Evolutionary conservation across 1,140 invertebrate species (phyloP), one percentile per base, ranked within the genome.

Genomic region (Hydropsyche tenuis): DNA sequence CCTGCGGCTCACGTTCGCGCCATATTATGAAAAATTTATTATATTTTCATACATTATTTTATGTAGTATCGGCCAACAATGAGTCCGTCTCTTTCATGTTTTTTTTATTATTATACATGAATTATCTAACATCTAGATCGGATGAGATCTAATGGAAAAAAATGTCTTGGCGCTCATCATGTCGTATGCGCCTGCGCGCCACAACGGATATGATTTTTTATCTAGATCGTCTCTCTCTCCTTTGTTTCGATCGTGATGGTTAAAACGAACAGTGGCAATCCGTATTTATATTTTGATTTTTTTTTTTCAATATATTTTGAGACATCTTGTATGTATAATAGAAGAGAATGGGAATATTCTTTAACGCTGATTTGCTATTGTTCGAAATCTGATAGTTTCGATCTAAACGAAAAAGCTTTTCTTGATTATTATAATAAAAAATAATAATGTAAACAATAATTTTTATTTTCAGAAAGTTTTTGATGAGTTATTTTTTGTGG

Each of bases 141-240:
- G 11, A 9, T 9, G 6, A 30, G 68, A 70, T 70, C 68, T 70
- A 70, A 65, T 65, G 43, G 65, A 69, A 70, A 53, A 69, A 70
- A 70, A 56, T 70, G 68, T 70, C 68, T 70, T 70, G 63, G 12
- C 27, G 16, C 63, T 65, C 63, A 25, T 60, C 56, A 25, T 43
- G 68, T 70, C 68, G 68, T 60, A 46, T 45, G 68, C 68, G 43
- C 43, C 16, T 63, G 60, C 30, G n/a, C n/a, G n/a, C n/a, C 20
- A 46, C 14, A 20, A 25, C 66, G 66, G 66, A 69, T 56, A 70
- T 56, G 48, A 56, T 56, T 48, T 37, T 43, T 70, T 70, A 70
- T 70, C 68, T 56, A 37, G 48, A 56, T 69, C 43, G 66, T 69
- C 66, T 70, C 48, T 70, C 48, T 70, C 51, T 53, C 51, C 68